These are phyloP conservation scores for Gouania willdenowi DNA, from an alignment of 2,797 vertebrate species.

Conservation along the genomic window DNA sequence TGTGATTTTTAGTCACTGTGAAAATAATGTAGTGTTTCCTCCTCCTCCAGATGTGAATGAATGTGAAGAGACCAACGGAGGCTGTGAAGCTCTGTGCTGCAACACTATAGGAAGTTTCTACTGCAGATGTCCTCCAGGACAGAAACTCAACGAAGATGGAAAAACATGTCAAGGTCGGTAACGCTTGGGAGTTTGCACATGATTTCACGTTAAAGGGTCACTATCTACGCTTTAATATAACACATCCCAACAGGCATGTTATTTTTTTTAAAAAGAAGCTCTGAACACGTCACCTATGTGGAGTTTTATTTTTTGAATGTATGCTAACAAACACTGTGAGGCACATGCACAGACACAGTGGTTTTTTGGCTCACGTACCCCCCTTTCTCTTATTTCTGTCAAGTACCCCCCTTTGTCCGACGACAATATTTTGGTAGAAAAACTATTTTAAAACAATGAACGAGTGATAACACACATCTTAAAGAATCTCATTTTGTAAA, in stretches of 20 bases:
- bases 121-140: slow-evolving; percentile 77
- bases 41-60: slow-evolving; percentile 82
- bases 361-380: no score
- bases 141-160: slow-evolving; percentile 69
- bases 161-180: slow-evolving; percentile 79
- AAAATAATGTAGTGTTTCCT: neutral
- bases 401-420: no score
- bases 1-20: neutral
- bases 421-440: no score
- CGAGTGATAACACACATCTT: no score
- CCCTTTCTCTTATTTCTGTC: no score
- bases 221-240: neutral
- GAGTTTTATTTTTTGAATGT: no score
- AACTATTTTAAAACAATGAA: no score
- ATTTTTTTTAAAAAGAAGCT: neutral
- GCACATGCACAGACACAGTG: no score
- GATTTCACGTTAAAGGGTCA: neutral
- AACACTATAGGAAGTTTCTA: slow-evolving; percentile 88
- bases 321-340: no score
- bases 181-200: neutral
- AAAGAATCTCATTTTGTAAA: no score
- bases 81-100: slow-evolving; percentile 77
- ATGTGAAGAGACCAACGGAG: slow-evolving; percentile 75
- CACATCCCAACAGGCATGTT: neutral
- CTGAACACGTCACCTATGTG: no score